phyloP scores from a whole-genome alignment of 37 sponge, comb jelly and placozoan genomes.

The Eunapius fragilis region DNA sequence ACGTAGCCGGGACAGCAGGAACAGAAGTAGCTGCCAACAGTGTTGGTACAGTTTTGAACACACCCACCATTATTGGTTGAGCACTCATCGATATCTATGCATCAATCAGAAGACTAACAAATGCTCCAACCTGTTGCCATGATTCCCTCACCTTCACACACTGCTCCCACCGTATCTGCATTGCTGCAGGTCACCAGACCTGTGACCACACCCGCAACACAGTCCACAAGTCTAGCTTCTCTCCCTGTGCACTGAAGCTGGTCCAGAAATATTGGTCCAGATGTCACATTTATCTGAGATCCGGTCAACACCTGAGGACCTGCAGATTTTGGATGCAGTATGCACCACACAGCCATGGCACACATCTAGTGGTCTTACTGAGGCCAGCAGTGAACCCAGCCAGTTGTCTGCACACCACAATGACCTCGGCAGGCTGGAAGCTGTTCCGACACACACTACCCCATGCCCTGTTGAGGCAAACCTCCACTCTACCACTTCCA shows the following conservation, averaged over 20 bases:
- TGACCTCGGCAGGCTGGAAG: background rate
- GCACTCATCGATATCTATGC: constrained; percentile 43
- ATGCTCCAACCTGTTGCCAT: background rate
- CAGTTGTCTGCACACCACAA: background rate
- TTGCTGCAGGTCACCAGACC: background rate
- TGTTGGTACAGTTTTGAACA: constrained; percentile 34
- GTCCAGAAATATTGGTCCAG: background rate
- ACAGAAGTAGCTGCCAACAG: constrained; percentile 48
- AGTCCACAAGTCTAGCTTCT: background rate
- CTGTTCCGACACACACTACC: background rate
- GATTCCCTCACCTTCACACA: background rate
- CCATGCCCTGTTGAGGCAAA: background rate
- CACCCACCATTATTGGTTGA: constrained; percentile 15
- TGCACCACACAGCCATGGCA: no score
- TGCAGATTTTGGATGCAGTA: background rate
- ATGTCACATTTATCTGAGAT: background rate
- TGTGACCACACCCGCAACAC: background rate
- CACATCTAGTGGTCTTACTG: background rate
- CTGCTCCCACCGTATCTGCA: background rate
- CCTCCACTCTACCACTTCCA: constrained; percentile 9
- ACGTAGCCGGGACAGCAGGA: constrained; percentile 29
- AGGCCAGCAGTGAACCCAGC: background rate
- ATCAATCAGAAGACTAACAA: background rate
- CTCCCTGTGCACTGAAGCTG: background rate
- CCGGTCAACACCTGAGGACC: background rate